These are phyloP conservation scores for Ceratina calcarata DNA, from an alignment of 1,140 invertebrate genomes.

Conservation along the genomic window DNA sequence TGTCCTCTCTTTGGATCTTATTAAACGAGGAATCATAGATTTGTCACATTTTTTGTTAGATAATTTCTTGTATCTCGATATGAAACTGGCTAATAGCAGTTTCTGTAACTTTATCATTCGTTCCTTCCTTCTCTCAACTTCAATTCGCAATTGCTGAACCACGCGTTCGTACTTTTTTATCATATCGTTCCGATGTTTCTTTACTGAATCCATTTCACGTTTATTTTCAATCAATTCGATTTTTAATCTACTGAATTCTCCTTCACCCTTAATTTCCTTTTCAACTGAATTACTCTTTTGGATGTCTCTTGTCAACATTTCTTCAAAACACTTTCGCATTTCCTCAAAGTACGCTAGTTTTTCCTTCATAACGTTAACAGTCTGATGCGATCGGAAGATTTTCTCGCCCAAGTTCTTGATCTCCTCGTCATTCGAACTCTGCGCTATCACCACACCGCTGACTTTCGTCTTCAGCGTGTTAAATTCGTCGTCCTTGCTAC, in stretches of 20 bases:
- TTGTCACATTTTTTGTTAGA: not conserved
- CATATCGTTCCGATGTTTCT: conserved; percentile 59
- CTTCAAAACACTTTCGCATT: conserved; percentile 60
- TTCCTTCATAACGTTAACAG: conserved; percentile 57
- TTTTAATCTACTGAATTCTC: conserved; percentile 64
- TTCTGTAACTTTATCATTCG: not conserved
- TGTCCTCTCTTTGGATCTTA: not conserved
- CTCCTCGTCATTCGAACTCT: conserved; percentile 59
- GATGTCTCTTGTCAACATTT: conserved; percentile 59
- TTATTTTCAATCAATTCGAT: conserved; percentile 62
- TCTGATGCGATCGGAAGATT: conserved; percentile 56
- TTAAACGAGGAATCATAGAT: not conserved
- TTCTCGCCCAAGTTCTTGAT: conserved; percentile 58
- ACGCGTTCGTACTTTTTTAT: conserved; percentile 64
- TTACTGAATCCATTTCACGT: conserved; percentile 61
- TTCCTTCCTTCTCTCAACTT: conserved; percentile 39
- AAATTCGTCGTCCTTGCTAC: conserved; percentile 66
- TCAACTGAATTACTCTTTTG: conserved; percentile 58
- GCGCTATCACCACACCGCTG: conserved; percentile 43
- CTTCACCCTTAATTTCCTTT: conserved; percentile 52
- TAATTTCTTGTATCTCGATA: not conserved
- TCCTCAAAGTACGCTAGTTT: conserved; percentile 61
- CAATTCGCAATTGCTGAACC: conserved; percentile 57
- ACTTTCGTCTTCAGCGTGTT: conserved; percentile 57
- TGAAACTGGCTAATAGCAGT: not conserved